Evolutionary conservation across 2,888 invertebrate genomes (phyloP).

Genomic region (Pristionchus entomophagus): DNA sequence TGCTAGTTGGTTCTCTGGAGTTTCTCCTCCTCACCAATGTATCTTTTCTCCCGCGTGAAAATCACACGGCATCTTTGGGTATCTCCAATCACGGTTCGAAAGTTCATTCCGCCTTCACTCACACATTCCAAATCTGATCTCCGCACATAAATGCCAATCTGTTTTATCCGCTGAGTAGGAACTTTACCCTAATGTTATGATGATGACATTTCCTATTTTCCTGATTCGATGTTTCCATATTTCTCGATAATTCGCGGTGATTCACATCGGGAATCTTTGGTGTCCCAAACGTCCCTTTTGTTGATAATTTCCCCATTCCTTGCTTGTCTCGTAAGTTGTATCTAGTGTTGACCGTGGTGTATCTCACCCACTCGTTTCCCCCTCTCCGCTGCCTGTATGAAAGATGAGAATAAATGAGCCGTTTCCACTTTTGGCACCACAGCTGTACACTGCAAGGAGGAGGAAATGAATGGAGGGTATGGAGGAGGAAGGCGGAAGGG

Average conservation of each 20-base stretch:
- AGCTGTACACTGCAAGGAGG: neutral
- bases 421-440: neutral
- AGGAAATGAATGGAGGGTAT: neutral
- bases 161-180: neutral
- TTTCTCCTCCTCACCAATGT: no score
- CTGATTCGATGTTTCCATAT: neutral
- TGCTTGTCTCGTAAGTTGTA: neutral
- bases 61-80: conserved; percentile 16
- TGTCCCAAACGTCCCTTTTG: neutral
- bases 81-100: neutral
- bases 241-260: neutral
- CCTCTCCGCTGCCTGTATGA: conserved; percentile 22
- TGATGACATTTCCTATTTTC: conserved; percentile 26
- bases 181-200: neutral
- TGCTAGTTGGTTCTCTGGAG: neutral
- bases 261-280: neutral
- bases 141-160: neutral
- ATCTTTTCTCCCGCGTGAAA: neutral
- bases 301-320: neutral
- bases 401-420: conserved; percentile 33
- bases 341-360: no score
- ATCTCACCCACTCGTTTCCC: no score
- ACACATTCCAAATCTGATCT: neutral
- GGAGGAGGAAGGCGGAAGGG: neutral
- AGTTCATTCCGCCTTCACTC: conserved; percentile 10